Evolutionary conservation across 2,113 vertebrate genomes (phyloP).

Genomic region (Pollimyrus isidori): DNA sequence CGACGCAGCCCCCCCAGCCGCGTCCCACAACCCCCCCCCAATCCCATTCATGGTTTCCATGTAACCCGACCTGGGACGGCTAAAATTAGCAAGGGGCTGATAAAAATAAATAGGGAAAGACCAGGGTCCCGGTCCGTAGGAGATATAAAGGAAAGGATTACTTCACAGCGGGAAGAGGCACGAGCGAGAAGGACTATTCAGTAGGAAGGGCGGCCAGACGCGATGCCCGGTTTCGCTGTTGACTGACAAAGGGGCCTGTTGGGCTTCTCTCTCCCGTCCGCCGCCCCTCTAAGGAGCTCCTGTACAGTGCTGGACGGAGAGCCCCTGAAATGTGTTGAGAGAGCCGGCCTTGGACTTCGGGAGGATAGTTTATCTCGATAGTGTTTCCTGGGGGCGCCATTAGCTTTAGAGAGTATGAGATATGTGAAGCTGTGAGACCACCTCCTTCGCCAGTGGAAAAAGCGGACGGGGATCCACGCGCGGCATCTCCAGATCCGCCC

Average conservation of each 20-base stretch:
- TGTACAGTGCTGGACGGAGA: too few relatives aligned
- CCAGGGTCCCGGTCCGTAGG: neutral
- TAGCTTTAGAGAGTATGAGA: neutral
- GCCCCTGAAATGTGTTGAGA: neutral
- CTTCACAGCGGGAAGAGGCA: neutral
- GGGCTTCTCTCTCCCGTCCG: neutral
- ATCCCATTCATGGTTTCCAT: neutral
- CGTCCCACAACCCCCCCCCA: too few relatives aligned
- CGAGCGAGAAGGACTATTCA: neutral
- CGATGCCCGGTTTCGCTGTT: neutral
- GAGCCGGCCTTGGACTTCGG: neutral
- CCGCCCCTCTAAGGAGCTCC: neutral
- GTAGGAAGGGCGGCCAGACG: neutral
- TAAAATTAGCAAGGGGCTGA: conserved; percentile 33
- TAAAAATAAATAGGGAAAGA: conserved; percentile 29
- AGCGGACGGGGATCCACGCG: neutral
- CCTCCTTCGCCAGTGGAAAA: neutral
- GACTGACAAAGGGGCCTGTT: neutral
- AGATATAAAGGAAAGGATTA: neutral
- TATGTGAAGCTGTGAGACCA: neutral
- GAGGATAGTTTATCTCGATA: neutral
- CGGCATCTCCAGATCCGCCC: neutral
- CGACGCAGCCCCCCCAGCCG: neutral
- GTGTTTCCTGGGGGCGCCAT: neutral
- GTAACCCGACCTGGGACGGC: neutral